Base-by-base conservation (phyloP, 2,113 vertebrate species). In the Macroglossus sobrinus region DNA sequence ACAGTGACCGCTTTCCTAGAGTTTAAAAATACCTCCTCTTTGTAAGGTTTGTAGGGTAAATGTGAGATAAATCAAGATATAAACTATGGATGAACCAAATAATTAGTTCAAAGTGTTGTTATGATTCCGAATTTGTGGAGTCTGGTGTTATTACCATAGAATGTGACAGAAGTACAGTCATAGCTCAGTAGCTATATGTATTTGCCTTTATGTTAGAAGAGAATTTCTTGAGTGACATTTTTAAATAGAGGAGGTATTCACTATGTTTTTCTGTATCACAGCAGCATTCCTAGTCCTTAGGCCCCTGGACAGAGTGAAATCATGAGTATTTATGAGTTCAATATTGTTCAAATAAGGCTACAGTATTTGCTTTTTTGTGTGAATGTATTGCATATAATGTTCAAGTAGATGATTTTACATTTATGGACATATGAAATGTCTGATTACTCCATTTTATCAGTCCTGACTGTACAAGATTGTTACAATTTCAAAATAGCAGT, bases 171-270 rank as follows among this genome's bases (percentile, higher is more conserved):
- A 94, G 96, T 97, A 97, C 97, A 97, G 97, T 98, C 97, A 98
- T 97, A 97, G 97, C 96, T 94, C 93, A 75, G 97, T 98, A 97
- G 96, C 97, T 97, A 93, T 97, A 96, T 94, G 97, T 98, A 97
- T 97, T 97, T 98, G 97, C 96, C 96, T 97, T 98, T 97, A 96
- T 97, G 96, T 98, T 98, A 98, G 93, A 97, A 98, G 97, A 97
- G 94, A 97, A 79, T 97, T 97, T 96, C 93, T 97, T 96, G 97
- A 97, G 96, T 88, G 80, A 94, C 96, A 98, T 95, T 96, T 98
- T 97, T 97, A 96, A 85, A 97, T 71, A 76, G 95, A 97, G 75
- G 89, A 97, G 93, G 91, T 88, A 96, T 93, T 97, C 89, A 21
- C 94, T 96, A 96, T 97, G 96, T 98, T 96, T 98, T 97, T 97